Evolutionary conservation across 2,888 invertebrate genomes (phyloP), one percentile per base, ranked within the genome.

Genomic region (Dasypolia templi): DNA sequence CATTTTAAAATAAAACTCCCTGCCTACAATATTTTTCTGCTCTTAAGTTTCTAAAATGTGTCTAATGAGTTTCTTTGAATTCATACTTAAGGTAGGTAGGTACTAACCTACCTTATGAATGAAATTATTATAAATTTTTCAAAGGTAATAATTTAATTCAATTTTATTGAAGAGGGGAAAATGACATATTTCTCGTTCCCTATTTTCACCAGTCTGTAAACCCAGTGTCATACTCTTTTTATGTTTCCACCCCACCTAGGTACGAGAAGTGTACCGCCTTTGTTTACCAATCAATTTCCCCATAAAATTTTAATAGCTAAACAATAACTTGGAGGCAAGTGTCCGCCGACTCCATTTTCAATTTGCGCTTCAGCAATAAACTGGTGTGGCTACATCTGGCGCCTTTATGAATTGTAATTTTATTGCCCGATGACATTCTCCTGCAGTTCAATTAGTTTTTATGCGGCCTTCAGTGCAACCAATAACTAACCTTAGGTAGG

Each of bases 341-440:
- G 93, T 92, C 90, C 90, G 84, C 85, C 88, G 87, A 88, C 88
- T 89, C 89, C 89, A 89, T 89, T 92, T 95, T 93, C 95, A 95
- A 96, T 96, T 96, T 95, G 92, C 93, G 90, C 88, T 79, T 86
- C 87, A 83, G 91, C 91, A 87, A 94, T 96, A 96, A 96, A 96
- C 88, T 85, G 80, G 82, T 89, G 89, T 91, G 86, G 83, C 87
- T 92, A 93, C 95, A 95, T 94, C 94, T 95, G 95, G 93, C 93
- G 94, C 93, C 94, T 91, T 87, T 79, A 84, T 87, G 92, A 93
- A 95, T 94, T 92, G 95, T 94, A 91, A 93, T 94, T 95, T 94
- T 95, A 95, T 95, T 87, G 90, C 83, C 86, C 87, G 89, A 93
- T 94, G 95, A 93, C 92, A 93, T 93, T 93, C 89, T 87, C 89